These are phyloP conservation scores for Dimorphilus gyrociliatus DNA, from an alignment of 2,888 invertebrate species.

Conservation along the genomic window DNA sequence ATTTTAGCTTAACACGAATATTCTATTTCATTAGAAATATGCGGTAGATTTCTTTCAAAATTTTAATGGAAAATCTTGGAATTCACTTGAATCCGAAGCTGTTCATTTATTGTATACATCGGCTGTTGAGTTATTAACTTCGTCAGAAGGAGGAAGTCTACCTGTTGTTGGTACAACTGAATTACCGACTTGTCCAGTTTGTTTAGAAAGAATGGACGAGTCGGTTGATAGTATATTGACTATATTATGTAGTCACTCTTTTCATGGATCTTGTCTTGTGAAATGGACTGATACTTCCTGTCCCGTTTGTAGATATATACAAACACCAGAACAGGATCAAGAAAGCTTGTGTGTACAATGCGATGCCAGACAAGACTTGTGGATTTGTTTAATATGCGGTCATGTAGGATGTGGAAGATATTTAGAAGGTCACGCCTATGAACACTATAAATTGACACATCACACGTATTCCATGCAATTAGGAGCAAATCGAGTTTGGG, in stretches of 20 bases:
- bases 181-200: conserved; percentile 89
- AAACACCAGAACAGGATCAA: conserved; percentile 60
- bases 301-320: conserved; percentile 82
- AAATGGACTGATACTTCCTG: conserved; percentile 94
- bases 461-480: conserved; percentile 94
- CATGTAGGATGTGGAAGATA: conserved; percentile 93
- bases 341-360: conserved; percentile 56
- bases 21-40: conserved; percentile 45
- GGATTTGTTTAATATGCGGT: conserved; percentile 98
- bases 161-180: conserved; percentile 54
- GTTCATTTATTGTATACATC: conserved; percentile 93
- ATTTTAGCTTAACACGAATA: conserved; percentile 12
- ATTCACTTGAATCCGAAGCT: conserved; percentile 74
- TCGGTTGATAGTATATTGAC: conserved; percentile 91
- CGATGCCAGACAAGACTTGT: conserved; percentile 49
- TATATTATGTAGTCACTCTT: conserved; percentile 93
- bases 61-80: conserved; percentile 81
- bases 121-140: conserved; percentile 61
- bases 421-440: conserved; percentile 73
- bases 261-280: conserved; percentile 82
- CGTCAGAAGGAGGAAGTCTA: conserved; percentile 44
- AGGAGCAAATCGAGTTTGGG: conserved; percentile 94
- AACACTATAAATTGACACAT: conserved; percentile 82
- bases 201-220: conserved; percentile 83
- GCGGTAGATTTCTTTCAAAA: conserved; percentile 80